Conservation (phyloP, 2,797 vertebrate species). For the Meda fulgida region DNA sequence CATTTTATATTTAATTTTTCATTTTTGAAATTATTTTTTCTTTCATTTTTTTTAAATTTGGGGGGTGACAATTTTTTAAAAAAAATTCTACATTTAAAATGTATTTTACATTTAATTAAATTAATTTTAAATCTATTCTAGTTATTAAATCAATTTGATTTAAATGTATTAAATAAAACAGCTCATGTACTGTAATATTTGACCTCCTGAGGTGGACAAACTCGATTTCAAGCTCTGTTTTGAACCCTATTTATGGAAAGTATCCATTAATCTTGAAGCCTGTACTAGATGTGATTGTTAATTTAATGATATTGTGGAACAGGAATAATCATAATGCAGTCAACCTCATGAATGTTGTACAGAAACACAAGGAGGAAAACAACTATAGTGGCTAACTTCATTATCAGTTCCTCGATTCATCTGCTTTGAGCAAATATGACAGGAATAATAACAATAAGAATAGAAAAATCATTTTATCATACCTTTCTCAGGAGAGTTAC, state of each 20-base stretch:
- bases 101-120: not conserved
- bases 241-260: constrained; percentile 32
- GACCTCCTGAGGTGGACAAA: not conserved
- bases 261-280: not conserved
- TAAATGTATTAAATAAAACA: not conserved
- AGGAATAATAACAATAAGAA: constrained; percentile 23
- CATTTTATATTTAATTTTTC: too few species aligned
- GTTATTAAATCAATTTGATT: not conserved
- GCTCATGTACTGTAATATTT: not conserved
- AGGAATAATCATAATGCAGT: constrained; percentile 1
- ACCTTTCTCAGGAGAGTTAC: constrained; percentile 46
- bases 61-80: too few species aligned
- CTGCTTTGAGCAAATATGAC: not conserved
- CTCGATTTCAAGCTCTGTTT: not conserved
- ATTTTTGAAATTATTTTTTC: too few species aligned
- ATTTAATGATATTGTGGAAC: constrained; percentile 7
- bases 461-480: not conserved
- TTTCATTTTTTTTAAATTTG: too few species aligned
- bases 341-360: constrained; percentile 24
- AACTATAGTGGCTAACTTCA: not conserved
- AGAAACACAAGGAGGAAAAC: constrained; percentile 15
- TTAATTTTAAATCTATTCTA: not conserved
- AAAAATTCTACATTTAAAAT: not conserved
- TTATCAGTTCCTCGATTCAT: not conserved
- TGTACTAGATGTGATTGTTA: constrained; percentile 22